These are phyloP conservation scores for Polia nebulosa DNA, from an alignment of 2,888 invertebrate species.

Conservation along the genomic window DNA sequence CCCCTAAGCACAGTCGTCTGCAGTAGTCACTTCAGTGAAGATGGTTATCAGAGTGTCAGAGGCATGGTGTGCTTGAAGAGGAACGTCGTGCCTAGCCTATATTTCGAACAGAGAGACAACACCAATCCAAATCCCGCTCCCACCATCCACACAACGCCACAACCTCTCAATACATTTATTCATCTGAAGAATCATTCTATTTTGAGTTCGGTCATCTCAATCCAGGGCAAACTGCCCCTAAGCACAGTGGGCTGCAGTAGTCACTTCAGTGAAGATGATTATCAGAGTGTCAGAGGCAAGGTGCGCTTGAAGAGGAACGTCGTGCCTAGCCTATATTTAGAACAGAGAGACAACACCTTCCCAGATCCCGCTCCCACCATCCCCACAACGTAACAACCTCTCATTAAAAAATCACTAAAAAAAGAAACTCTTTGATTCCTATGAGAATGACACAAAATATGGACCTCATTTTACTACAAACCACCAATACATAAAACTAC, in stretches of 20 bases:
- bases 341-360: slow-evolving; percentile 31
- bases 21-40: slow-evolving; percentile 75
- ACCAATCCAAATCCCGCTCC: slow-evolving; percentile 12
- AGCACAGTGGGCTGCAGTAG: slow-evolving; percentile 77
- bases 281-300: slow-evolving; percentile 76
- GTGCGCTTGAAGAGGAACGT: slow-evolving; percentile 78
- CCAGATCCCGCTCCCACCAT: slow-evolving; percentile 8
- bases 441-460: background rate
- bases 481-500: background rate
- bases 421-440: background rate
- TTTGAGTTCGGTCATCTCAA: too few species aligned
- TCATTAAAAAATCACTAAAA: background rate
- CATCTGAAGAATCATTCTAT: too few species aligned
- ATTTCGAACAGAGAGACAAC: slow-evolving; percentile 45
- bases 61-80: slow-evolving; percentile 79
- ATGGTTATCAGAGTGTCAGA: slow-evolving; percentile 75
- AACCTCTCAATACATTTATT: too few species aligned
- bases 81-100: slow-evolving; percentile 78
- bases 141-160: background rate
- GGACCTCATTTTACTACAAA: background rate
- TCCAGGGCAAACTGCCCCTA: slow-evolving; percentile 60
- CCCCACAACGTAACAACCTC: background rate
- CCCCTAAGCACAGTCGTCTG: slow-evolving; percentile 75
- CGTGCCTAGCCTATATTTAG: slow-evolving; percentile 75
- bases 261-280: slow-evolving; percentile 78